Conservation (phyloP, 2,113 vertebrate genomes). For the Calonectris borealis region DNA sequence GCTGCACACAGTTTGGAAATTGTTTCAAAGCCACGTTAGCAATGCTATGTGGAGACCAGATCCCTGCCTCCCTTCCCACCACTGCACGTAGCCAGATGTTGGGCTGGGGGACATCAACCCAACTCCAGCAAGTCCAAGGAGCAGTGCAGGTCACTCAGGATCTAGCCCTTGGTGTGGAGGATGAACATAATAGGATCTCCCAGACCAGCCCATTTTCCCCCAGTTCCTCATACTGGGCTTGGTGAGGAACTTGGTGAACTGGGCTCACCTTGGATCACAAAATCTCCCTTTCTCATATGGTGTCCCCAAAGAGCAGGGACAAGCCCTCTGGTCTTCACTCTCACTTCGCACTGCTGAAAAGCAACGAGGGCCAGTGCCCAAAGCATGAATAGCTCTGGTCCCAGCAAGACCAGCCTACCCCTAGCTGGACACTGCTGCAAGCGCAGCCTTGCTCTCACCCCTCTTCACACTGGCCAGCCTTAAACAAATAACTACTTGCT, state of each 20-base stretch:
- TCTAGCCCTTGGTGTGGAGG: not conserved
- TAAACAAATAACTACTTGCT: not conserved
- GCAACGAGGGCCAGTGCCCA: rapidly evolving
- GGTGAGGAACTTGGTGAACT: not conserved
- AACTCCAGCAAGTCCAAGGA: not conserved
- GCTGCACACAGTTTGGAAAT: not conserved
- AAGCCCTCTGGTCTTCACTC: not conserved
- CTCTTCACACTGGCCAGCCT: not conserved
- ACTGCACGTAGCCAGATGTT: not conserved
- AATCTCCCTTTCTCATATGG: not conserved
- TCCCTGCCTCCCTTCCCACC: not conserved
- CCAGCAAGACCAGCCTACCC: not conserved
- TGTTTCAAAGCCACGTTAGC: not conserved
- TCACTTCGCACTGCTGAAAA: not conserved
- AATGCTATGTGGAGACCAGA: not conserved
- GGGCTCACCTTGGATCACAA: not conserved
- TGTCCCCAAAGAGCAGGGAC: not conserved
- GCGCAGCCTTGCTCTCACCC: not conserved
- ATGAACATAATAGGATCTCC: not conserved
- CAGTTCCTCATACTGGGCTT: not conserved
- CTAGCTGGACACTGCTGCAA: not conserved
- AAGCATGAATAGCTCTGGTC: not conserved
- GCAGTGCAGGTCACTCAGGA: not conserved
- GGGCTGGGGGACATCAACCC: not conserved
- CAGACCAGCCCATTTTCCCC: not conserved